Percentiles rank a stretch among this genome's conserved stretches.
Conservation (phyloP, 2,797 vertebrate genomes). For the Clarias platycephalus region DNA sequence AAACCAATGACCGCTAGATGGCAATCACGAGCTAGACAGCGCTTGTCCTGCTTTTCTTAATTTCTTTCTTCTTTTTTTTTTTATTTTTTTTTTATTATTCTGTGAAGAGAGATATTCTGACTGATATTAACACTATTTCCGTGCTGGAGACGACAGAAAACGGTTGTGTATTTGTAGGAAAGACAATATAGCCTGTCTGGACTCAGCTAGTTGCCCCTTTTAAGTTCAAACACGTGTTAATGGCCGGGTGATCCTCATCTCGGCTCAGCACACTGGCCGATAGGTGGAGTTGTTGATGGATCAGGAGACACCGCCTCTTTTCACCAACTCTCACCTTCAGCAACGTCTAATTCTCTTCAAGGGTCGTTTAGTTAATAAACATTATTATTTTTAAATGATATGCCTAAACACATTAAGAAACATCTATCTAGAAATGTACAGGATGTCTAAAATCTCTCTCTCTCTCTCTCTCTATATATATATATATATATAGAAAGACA, state of each 20-base stretch:
- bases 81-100: no score
- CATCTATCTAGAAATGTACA: no score
- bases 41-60: not conserved
- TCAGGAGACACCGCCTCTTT: not conserved
- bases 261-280: conserved; percentile 11
- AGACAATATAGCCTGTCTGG: conserved; percentile 4
- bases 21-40: not conserved
- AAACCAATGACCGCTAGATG: conserved; percentile 8
- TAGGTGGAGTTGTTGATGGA: conserved; percentile 27
- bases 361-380: not conserved
- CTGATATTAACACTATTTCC: not conserved
- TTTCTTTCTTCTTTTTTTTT: not conserved
- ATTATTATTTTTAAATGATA: not conserved
- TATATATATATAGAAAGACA: no score
- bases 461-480: no score
- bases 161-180: conserved; percentile 34
- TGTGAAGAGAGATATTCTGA: not conserved
- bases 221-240: conserved; percentile 35
- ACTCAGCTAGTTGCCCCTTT: not conserved
- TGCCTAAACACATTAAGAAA: no score
- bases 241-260: conserved; percentile 26
- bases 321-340: not conserved
- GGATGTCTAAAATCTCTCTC: no score
- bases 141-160: not conserved
- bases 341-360: not conserved